Evolutionary conservation across 2,888 invertebrate genomes (phyloP).

Genomic region (Galeruca laticollis): DNA sequence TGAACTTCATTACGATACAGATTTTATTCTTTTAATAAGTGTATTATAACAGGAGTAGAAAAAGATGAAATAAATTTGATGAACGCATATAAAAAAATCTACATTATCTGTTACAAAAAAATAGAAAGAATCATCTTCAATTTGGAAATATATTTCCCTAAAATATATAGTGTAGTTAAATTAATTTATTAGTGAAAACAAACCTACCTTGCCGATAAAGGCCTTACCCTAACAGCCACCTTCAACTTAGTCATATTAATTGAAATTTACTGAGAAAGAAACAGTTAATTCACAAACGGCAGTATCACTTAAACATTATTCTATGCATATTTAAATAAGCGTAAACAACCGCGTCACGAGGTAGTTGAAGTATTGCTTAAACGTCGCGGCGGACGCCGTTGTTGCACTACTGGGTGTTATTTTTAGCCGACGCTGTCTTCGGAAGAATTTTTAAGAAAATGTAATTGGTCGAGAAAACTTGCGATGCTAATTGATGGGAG

Average conservation of each 20-base stretch:
- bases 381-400: constrained; percentile 28
- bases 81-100: no score
- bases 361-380: constrained; percentile 31
- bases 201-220: constrained; percentile 73
- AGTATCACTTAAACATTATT: constrained; percentile 11
- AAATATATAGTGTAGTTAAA: no score
- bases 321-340: constrained; percentile 1
- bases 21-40: no score
- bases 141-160: no score
- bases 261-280: not conserved
- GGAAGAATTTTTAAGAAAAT: constrained; percentile 32
- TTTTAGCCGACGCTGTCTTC: constrained; percentile 33
- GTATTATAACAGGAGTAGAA: no score
- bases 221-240: constrained; percentile 75
- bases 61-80: no score
- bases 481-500: constrained; percentile 33
- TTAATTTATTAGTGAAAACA: not conserved
- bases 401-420: constrained; percentile 32
- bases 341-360: constrained; percentile 33
- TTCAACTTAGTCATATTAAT: constrained; percentile 67
- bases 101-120: no score
- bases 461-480: constrained; percentile 25
- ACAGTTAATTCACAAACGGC: not conserved
- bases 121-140: no score
- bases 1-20: no score